phyloP scores from a whole-genome alignment of 2,113 vertebrate species.

The Tamias sibiricus region DNA sequence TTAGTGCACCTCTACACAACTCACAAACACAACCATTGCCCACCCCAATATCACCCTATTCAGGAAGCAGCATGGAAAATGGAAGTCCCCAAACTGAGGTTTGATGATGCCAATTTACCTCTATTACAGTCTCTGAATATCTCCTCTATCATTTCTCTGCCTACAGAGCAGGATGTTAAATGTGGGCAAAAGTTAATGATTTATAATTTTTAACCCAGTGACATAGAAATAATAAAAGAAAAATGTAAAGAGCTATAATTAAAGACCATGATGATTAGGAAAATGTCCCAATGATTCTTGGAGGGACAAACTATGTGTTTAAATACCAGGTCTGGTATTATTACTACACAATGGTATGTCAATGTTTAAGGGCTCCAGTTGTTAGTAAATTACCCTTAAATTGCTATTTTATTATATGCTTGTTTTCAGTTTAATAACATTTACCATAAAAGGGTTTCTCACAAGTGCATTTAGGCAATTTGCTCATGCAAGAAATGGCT shows the following conservation, averaged over 20 bases:
- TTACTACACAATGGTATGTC: conserved; percentile 54
- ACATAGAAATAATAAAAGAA: conserved; percentile 63
- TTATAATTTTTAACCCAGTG: conserved; percentile 71
- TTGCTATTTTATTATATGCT: conserved; percentile 81
- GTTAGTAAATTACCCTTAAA: conserved; percentile 82
- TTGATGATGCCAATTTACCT: background rate
- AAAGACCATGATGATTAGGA: conserved; percentile 69
- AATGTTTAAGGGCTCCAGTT: conserved; percentile 75
- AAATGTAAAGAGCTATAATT: conserved; percentile 68
- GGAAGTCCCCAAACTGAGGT: background rate
- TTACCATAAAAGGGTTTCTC: conserved; percentile 78
- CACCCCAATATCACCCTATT: background rate
- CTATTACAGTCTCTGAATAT: background rate
- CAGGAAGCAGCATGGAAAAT: background rate
- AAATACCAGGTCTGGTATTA: conserved; percentile 70
- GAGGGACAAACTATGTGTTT: conserved; percentile 60
- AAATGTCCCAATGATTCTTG: conserved; percentile 62
- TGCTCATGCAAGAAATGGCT: conserved; percentile 71
- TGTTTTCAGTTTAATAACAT: conserved; percentile 82
- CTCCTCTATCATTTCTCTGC: conserved; percentile 11
- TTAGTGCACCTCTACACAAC: too few species aligned
- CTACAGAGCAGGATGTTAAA: conserved; percentile 9
- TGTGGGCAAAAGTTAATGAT: background rate
- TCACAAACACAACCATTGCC: background rate
- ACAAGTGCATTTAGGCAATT: conserved; percentile 81